Conservation (phyloP, 2,888 invertebrate species). For the Yponomeuta evonymella region DNA sequence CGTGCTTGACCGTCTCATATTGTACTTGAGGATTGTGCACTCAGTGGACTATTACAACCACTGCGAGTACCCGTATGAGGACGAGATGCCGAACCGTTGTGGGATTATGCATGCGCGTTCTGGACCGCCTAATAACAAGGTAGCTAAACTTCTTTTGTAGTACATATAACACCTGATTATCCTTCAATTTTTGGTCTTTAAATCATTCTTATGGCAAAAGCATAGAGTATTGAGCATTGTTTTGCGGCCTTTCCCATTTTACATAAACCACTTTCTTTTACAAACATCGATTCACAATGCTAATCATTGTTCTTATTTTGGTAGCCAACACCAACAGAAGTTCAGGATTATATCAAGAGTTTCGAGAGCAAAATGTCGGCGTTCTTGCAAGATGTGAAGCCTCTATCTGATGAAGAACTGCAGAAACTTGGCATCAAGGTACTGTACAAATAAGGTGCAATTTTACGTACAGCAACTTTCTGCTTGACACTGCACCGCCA, state of each 20-base stretch:
- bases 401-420: slow-evolving; percentile 84
- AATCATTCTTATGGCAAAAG: no score
- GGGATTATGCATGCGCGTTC: slow-evolving; percentile 99
- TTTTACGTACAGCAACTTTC: no score
- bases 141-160: background rate
- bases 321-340: slow-evolving; percentile 81
- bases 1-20: slow-evolving; percentile 86
- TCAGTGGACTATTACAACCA: slow-evolving; percentile 99
- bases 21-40: slow-evolving; percentile 97
- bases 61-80: slow-evolving; percentile 99
- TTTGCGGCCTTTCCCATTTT: no score
- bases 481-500: no score
- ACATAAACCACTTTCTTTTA: background rate
- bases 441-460: slow-evolving; percentile 15
- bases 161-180: background rate
- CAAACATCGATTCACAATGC: background rate
- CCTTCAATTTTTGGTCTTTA: background rate
- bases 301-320: slow-evolving; percentile 26
- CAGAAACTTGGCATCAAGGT: slow-evolving; percentile 89
- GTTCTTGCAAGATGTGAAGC: slow-evolving; percentile 87
- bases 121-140: slow-evolving; percentile 88
- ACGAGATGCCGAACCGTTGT: slow-evolving; percentile 99
- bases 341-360: slow-evolving; percentile 83
- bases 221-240: no score
- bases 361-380: slow-evolving; percentile 95